Percentiles rank a stretch among this genome's conserved stretches.
These are phyloP conservation scores for Acrobasis consociella DNA, from an alignment of 2,888 invertebrate species.

Conservation along the genomic window DNA sequence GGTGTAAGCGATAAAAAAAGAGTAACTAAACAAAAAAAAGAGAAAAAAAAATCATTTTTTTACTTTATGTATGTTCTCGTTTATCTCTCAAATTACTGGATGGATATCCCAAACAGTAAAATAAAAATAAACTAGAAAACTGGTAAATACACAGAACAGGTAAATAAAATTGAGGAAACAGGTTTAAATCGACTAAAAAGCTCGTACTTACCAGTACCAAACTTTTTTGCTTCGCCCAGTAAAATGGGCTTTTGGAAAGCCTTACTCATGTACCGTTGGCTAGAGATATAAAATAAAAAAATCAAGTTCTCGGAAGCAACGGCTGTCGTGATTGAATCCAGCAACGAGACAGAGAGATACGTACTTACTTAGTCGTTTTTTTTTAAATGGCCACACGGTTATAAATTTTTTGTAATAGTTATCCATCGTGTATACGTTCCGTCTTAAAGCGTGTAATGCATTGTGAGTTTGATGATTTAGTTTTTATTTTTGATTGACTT, in stretches of 20 bases:
- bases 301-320: conserved; percentile 62
- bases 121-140: too few species aligned
- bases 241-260: conserved; percentile 15
- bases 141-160: neutral
- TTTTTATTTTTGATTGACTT: conserved; percentile 15
- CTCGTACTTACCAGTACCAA: neutral
- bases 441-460: conserved; percentile 6
- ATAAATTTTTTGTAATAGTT: conserved; percentile 48
- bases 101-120: too few species aligned
- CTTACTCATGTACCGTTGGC: conserved; percentile 47
- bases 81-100: too few species aligned
- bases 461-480: conserved; percentile 2
- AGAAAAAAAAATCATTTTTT: too few species aligned
- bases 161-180: conserved; percentile 23
- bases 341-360: conserved; percentile 50
- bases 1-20: too few species aligned
- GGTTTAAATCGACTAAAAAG: conserved; percentile 13
- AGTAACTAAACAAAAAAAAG: too few species aligned
- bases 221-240: conserved; percentile 2
- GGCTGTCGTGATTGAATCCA: conserved; percentile 72
- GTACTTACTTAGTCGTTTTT: conserved; percentile 56
- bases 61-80: too few species aligned
- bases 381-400: conserved; percentile 52
- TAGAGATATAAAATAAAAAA: conserved; percentile 55
- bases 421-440: conserved; percentile 4